Evolutionary conservation across 2,888 invertebrate genomes (phyloP).

Genomic region (Plagodis dolabraria): DNA sequence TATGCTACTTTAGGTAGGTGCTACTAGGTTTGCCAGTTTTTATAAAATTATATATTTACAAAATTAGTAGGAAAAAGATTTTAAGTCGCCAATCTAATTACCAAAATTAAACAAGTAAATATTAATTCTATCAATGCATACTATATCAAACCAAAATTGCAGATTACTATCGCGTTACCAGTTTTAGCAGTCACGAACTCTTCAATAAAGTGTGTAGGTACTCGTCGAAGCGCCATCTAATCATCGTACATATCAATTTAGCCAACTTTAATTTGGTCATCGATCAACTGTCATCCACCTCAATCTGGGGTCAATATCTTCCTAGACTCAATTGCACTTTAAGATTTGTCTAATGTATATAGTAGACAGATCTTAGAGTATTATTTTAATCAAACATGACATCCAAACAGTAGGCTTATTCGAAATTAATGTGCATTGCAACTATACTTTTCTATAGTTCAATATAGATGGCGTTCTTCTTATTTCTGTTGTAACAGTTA

Average conservation of each 20-base stretch:
- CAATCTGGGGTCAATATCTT: conserved; percentile 77
- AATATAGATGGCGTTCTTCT: conserved; percentile 19
- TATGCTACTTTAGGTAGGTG: too few species aligned
- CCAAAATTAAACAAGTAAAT: background rate
- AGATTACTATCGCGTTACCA: conserved; percentile 45
- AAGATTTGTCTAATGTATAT: conserved; percentile 53
- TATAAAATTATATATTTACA: too few species aligned
- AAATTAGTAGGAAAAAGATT: too few species aligned
- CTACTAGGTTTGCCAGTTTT: too few species aligned
- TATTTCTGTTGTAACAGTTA: conserved; percentile 32
- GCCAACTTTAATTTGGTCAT: conserved; percentile 67
- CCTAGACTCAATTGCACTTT: conserved; percentile 61
- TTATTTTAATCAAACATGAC: conserved; percentile 65
- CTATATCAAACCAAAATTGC: background rate
- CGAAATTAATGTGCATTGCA: conserved; percentile 32
- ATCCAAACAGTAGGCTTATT: conserved; percentile 36
- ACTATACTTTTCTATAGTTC: conserved; percentile 34
- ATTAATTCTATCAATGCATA: background rate
- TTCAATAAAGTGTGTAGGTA: conserved; percentile 36
- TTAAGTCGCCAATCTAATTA: too few species aligned
- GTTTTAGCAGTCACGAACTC: conserved; percentile 50
- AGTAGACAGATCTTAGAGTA: conserved; percentile 43
- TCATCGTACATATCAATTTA: conserved; percentile 71
- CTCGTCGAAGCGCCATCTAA: conserved; percentile 68
- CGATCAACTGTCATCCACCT: conserved; percentile 77